Base-by-base conservation (phyloP, 2,797 vertebrate species). In the Tamandua tetradactyla region DNA sequence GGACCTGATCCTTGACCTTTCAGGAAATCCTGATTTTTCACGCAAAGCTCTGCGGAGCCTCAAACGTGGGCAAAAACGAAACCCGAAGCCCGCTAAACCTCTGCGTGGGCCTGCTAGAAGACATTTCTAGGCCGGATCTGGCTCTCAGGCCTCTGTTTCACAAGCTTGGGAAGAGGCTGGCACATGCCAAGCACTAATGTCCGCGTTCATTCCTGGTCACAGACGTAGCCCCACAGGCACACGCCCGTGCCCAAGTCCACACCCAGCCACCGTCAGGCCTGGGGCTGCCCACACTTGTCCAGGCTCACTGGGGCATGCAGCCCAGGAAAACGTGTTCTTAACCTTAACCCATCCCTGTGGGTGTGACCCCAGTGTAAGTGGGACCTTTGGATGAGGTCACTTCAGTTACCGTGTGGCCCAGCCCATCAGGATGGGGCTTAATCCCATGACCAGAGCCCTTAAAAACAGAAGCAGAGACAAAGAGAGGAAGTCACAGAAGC, bases 101-200 rank as follows among this genome's bases (percentile, higher is more conserved):
- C 76, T 5, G 32, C 14, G 17, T 32, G 27, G 17, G 44, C 30
- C 23, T 17, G 35, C 13, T 20, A 2, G 7, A 9, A 79, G 27
- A 61, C n/a, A 23, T 27, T 20, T n/a, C n/a, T 18, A 40, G 75
- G 20, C 61, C 64, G 32, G 40, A 69, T 40, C 22, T 20, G 30
- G 13, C 32, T 55, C 25, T 12, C 0, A 17, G 0, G 44, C 42
- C 57, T 37, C 35, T 5, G 6, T 30, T 42, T 80, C 17, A 40
- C 59, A 30, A 15, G 35, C 37, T 57, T 13, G 23, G n/a, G 23
- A 0, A 3, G 68, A 17, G 44, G 61, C 8, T 20, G 42, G 42
- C 2, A 32, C 1, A 2, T 0, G 3, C 27, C 7, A 55, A 55
- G 0, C 1, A 49, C 0, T 55, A 10, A n/a, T 22, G 5, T 25